Evolutionary conservation across 2,888 invertebrate genomes (phyloP).

Genomic region (Papilio protenor): DNA sequence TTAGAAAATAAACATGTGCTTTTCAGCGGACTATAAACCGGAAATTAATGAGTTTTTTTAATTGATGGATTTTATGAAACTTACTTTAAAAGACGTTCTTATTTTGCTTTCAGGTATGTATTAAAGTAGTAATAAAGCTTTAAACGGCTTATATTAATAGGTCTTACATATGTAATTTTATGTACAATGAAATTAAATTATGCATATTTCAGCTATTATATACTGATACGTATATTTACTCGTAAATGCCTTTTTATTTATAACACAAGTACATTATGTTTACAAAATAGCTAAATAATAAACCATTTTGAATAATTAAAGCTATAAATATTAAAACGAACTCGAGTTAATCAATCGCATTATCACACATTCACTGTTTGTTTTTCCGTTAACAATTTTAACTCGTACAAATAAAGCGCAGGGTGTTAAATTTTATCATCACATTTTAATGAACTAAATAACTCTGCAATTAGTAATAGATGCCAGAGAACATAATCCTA

Average conservation of each 20-base stretch:
- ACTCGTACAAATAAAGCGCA: constrained; percentile 24
- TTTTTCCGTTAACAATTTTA: constrained; percentile 18
- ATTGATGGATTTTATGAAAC: background rate
- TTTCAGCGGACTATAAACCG: background rate
- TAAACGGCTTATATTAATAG: no score
- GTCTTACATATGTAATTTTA: no score
- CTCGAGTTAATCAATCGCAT: constrained; percentile 23
- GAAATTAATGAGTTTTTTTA: constrained; percentile 19
- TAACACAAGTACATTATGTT: no score
- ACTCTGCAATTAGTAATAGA: constrained; percentile 21
- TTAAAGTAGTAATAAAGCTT: no score
- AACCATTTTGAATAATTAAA: background rate
- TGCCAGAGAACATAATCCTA: background rate
- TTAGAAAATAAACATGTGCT: constrained; percentile 29
- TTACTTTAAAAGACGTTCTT: background rate
- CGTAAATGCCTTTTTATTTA: no score
- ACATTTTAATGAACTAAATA: constrained; percentile 19
- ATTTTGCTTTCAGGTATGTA: background rate
- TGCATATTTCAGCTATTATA: no score
- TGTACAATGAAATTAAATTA: no score
- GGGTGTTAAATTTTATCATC: constrained; percentile 6
- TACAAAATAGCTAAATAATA: background rate
- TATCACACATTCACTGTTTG: constrained; percentile 17
- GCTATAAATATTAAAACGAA: background rate
- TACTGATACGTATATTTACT: no score